These are phyloP conservation scores for Phrynocephalus versicolor DNA, from an alignment of 2,113 vertebrate species.

Conservation along the genomic window DNA sequence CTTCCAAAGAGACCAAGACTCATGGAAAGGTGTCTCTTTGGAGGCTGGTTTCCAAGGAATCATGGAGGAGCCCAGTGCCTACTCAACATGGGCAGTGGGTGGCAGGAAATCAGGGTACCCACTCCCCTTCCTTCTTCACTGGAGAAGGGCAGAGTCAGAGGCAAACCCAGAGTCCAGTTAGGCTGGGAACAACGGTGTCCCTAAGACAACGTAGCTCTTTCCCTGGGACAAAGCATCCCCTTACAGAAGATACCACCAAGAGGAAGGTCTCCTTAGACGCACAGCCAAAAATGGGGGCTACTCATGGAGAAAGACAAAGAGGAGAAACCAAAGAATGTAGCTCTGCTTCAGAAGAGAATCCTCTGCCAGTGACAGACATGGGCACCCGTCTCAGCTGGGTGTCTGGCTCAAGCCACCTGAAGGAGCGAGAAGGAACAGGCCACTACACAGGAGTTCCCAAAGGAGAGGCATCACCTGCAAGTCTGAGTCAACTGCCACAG, in stretches of 20 bases:
- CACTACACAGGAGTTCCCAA: background rate
- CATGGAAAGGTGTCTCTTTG: background rate
- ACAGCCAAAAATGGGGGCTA: background rate
- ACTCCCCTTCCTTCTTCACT: background rate
- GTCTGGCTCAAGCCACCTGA: background rate
- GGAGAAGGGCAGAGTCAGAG: background rate
- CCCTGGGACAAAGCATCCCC: background rate
- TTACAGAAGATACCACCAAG: background rate
- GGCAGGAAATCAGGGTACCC: background rate
- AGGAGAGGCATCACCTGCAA: background rate
- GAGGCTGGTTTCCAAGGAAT: background rate
- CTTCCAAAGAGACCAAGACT: background rate
- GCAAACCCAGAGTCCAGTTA: background rate
- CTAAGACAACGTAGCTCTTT: background rate
- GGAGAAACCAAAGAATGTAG: background rate
- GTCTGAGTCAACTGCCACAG: background rate
- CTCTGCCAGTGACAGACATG: background rate
- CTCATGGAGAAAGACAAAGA: background rate
- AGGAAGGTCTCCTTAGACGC: background rate
- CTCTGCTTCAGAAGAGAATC: background rate
- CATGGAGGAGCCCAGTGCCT: background rate
- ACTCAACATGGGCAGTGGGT: no score
- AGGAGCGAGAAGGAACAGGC: background rate
- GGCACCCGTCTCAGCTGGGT: no score
- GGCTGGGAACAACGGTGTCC: background rate